Conservation (phyloP, 2,888 invertebrate species). For the Metalampra italica region DNA sequence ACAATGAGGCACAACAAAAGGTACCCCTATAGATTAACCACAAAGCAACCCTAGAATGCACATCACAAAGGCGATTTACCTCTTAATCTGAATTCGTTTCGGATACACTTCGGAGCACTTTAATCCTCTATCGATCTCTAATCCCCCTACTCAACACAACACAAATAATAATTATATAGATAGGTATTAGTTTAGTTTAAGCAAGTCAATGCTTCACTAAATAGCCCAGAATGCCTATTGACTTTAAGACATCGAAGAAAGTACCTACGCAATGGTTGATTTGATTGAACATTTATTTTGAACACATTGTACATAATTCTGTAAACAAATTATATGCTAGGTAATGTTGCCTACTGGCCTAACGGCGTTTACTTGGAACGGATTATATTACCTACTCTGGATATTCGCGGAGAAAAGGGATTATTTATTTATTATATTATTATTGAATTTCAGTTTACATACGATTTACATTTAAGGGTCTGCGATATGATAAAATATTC, state of each 20-base stretch:
- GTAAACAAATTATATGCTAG: no score
- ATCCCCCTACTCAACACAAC: slow-evolving; percentile 24
- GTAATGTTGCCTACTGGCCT: no score
- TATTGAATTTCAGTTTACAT: no score
- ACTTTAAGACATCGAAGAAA: neutral
- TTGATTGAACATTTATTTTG: no score
- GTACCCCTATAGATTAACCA: slow-evolving; percentile 18
- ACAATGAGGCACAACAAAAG: neutral
- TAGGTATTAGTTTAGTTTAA: neutral
- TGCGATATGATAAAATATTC: no score
- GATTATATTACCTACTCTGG: no score
- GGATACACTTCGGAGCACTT: slow-evolving; percentile 31
- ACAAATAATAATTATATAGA: neutral
- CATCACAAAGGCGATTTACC: slow-evolving; percentile 49
- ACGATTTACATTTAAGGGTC: no score
- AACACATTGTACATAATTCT: no score
- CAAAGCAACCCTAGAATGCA: slow-evolving; percentile 34
- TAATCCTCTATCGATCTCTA: slow-evolving; percentile 45
- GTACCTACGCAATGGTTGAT: neutral
- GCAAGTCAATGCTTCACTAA: slow-evolving; percentile 2
- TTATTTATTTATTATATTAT: no score
- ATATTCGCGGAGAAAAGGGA: no score
- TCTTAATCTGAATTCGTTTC: slow-evolving; percentile 49
- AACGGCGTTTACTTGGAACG: no score
- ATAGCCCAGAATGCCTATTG: neutral